Conservation (phyloP, 2,888 invertebrate species). For the Heteropelma amictum region DNA sequence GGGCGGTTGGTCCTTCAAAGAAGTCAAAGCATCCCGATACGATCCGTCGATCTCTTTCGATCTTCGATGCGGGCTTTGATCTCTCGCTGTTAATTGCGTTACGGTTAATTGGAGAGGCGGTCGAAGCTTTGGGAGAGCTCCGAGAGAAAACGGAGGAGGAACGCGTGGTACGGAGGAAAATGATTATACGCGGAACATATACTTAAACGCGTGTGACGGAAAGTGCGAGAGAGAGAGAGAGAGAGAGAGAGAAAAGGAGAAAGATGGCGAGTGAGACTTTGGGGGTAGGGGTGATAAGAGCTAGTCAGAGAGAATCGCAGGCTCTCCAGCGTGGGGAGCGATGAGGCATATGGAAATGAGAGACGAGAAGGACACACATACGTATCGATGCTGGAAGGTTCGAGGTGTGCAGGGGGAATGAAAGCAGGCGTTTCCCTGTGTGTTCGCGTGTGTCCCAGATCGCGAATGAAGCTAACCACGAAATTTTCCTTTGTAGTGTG, state of each 20-base stretch:
- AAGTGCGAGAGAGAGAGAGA: not conserved
- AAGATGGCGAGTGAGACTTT: slow-evolving; percentile 19
- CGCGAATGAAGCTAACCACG: slow-evolving; percentile 36
- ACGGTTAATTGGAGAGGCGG: slow-evolving; percentile 55
- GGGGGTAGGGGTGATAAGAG: not conserved
- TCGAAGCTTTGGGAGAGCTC: slow-evolving; percentile 50
- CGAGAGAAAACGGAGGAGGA: slow-evolving; percentile 17
- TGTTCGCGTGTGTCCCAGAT: not conserved
- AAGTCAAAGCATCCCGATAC: too few relatives aligned
- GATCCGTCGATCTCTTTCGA: too few relatives aligned
- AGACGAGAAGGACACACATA: too few relatives aligned
- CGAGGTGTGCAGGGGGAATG: too few relatives aligned
- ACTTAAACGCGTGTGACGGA: not conserved
- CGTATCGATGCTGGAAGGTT: slow-evolving; percentile 3
- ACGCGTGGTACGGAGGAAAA: slow-evolving; percentile 19
- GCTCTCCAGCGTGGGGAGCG: not conserved
- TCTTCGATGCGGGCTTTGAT: slow-evolving; percentile 52
- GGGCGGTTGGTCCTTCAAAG: too few relatives aligned
- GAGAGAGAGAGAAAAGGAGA: not conserved
- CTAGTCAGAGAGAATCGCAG: slow-evolving; percentile 28
- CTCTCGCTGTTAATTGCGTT: slow-evolving; percentile 53
- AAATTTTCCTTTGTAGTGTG: slow-evolving; percentile 59
- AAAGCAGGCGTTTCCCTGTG: too few relatives aligned
- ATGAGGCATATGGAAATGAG: slow-evolving; percentile 6
- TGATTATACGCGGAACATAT: not conserved